Conservation (phyloP, 2,113 vertebrate genomes). For the Polyodon spathula region DNA sequence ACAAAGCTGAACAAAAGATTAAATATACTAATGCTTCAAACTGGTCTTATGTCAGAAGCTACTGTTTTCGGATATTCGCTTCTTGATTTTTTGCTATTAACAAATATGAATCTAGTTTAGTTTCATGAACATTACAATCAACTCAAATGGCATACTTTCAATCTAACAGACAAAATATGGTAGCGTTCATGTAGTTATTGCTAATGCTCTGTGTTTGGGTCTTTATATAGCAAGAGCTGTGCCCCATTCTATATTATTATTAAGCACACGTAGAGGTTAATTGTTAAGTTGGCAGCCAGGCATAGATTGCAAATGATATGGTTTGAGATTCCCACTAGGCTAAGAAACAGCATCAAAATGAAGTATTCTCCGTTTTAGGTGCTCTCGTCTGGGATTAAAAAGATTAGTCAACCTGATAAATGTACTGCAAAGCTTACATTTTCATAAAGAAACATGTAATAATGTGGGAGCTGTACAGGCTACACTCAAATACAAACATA, state of each 20-base stretch:
- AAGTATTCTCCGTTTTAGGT: slow-evolving; percentile 25
- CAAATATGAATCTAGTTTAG: too few relatives aligned
- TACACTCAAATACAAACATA: not conserved
- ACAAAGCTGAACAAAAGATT: too few relatives aligned
- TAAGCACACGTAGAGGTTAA: slow-evolving; percentile 57
- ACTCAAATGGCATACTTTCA: too few relatives aligned
- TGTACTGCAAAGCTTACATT: not conserved
- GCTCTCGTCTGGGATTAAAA: slow-evolving; percentile 36
- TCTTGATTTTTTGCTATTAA: too few relatives aligned
- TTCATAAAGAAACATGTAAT: slow-evolving; percentile 1
- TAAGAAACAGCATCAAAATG: slow-evolving; percentile 23
- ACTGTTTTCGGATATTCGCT: too few relatives aligned
- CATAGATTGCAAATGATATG: slow-evolving; percentile 41
- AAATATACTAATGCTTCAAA: too few relatives aligned
- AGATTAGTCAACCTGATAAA: slow-evolving; percentile 43
- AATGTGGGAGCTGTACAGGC: not conserved
- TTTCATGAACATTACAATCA: too few relatives aligned
- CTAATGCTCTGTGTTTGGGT: not conserved
- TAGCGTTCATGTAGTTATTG: not conserved
- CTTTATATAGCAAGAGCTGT: slow-evolving; percentile 19
- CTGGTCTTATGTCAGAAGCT: too few relatives aligned
- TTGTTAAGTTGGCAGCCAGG: slow-evolving; percentile 49
- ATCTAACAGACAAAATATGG: slow-evolving; percentile 4
- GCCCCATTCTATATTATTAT: slow-evolving; percentile 41
- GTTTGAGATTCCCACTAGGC: slow-evolving; percentile 41